Evolutionary conservation across 1,140 invertebrate species (phyloP), one percentile per base, ranked within the genome.

Genomic region (Lepidurus arcticus): DNA sequence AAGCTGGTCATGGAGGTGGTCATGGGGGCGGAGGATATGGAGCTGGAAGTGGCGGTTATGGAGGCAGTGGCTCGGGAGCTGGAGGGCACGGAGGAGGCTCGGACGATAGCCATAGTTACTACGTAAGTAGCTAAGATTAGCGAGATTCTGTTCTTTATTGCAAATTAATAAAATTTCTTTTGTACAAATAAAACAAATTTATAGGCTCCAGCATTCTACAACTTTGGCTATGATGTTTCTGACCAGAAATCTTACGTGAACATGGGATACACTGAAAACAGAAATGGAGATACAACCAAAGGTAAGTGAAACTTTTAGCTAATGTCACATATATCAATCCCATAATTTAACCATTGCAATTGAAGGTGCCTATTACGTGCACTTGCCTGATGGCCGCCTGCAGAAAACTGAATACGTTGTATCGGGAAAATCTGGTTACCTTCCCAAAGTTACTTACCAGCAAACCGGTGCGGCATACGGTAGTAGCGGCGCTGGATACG

Each of bases 331-430:
- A 7, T 9, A 65, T 7, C 13, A n/a, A 7, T n/a, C 13, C 21
- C n/a, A 7, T 65, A n/a, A 0, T 65, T 2, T 34, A 34, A 34
- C 34, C 34, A 34, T 34, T 34, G 34, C 16, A 65, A 0, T 65
- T 13, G 16, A 1, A 65, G 53, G 53, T n/a, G 53, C 21, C 21
- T 82, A 82, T 65, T 73, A 79, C 26, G 81, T 82, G 13, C 74
- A 78, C 13, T 80, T 82, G 44, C 81, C 81, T n/a, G 81, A 82
- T 77, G 81, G 81, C 26, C 81, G 81, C 21, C 34, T 44, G n/a
- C 81, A 82, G 75, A 78, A 45, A n/a, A 81, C 81, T 73, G 81
- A 73, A 42, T 82, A 82, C 80, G 53, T 21, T 21, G 73, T 74
- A 11, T 81, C 81, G 11, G 78, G 80, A 74, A 77, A 80, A 26